phyloP scores from a whole-genome alignment of 2,888 invertebrate species.

The Choreutis nemorana region DNA sequence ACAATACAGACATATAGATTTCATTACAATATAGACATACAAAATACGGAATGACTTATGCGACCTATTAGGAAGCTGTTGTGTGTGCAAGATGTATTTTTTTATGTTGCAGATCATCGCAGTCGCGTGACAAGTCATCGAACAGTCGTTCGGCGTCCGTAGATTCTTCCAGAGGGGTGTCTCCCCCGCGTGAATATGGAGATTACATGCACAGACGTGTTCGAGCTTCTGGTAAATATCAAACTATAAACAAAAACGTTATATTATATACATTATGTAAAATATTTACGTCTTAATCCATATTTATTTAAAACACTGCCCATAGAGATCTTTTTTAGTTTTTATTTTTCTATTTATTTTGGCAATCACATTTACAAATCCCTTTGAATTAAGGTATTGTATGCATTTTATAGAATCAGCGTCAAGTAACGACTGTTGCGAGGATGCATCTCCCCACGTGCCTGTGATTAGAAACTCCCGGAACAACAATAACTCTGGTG shows the following conservation, averaged over 20 bases:
- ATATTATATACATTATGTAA: not conserved
- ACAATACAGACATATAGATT: too few relatives aligned
- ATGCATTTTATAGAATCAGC: constrained; percentile 35
- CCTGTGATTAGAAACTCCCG: constrained; percentile 49
- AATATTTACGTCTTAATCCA: too few relatives aligned
- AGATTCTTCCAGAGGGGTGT: constrained; percentile 52
- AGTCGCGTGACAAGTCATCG: constrained; percentile 74
- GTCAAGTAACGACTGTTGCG: constrained; percentile 52
- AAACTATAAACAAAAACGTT: not conserved
- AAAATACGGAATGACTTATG: too few relatives aligned
- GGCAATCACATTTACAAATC: too few relatives aligned
- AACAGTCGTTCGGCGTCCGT: constrained; percentile 61
- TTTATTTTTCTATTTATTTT: too few relatives aligned
- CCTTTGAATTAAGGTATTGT: not conserved
- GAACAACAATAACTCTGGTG: constrained; percentile 40
- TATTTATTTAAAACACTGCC: too few relatives aligned
- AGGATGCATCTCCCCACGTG: constrained; percentile 44
- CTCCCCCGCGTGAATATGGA: constrained; percentile 45
- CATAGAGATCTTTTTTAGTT: too few relatives aligned
- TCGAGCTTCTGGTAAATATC: constrained; percentile 41
- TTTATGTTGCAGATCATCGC: constrained; percentile 50
- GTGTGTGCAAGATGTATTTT: too few relatives aligned
- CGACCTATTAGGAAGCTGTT: too few relatives aligned
- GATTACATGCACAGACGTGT: constrained; percentile 34
- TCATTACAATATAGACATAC: too few relatives aligned